Base-by-base conservation (phyloP, 2,888 invertebrate species). In the Mycogona germanica region DNA sequence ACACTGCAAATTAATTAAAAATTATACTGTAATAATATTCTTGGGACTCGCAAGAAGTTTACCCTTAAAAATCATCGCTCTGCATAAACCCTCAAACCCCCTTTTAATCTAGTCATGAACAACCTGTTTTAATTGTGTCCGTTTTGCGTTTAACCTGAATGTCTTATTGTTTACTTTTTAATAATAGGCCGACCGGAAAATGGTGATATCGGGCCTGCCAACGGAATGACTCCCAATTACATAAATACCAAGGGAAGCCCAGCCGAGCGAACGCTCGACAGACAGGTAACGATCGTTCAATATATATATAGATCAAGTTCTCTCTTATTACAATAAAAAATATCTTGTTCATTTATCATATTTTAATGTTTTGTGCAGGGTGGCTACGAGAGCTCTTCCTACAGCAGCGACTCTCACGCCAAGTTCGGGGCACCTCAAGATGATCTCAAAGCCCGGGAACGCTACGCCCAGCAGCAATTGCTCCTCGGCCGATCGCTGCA, bases 301-400 rank as follows among this genome's bases (percentile, higher is more conserved):
- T n/a, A n/a, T n/a, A n/a, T n/a, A n/a, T n/a, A n/a, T n/a, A n/a
- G n/a, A n/a, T n/a, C n/a, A n/a, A n/a, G n/a, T n/a, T n/a, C n/a
- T n/a, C n/a, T n/a, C n/a, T n/a, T n/a, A n/a, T n/a, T n/a, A n/a
- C n/a, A n/a, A n/a, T n/a, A n/a, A n/a, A n/a, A n/a, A n/a, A n/a
- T n/a, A n/a, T n/a, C n/a, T n/a, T n/a, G n/a, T n/a, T n/a, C n/a
- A n/a, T n/a, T n/a, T n/a, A n/a, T n/a, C n/a, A n/a, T n/a, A 25
- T 44, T 21, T 29, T 2, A 5, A 29, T 21, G n/a, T 56, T 57
- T 66, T n/a, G n/a, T 69, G 63, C 67, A 80, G 77, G 81, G 76
- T 57, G 84, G 84, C 59, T 86, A 84, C 67, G 87, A 92, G 67
- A 87, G 86, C 58, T 82, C 87, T 44, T 85, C 85, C 14, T 67